These are phyloP conservation scores for Chaetodon trifascialis DNA, from an alignment of 2,113 vertebrate species.

Conservation along the genomic window DNA sequence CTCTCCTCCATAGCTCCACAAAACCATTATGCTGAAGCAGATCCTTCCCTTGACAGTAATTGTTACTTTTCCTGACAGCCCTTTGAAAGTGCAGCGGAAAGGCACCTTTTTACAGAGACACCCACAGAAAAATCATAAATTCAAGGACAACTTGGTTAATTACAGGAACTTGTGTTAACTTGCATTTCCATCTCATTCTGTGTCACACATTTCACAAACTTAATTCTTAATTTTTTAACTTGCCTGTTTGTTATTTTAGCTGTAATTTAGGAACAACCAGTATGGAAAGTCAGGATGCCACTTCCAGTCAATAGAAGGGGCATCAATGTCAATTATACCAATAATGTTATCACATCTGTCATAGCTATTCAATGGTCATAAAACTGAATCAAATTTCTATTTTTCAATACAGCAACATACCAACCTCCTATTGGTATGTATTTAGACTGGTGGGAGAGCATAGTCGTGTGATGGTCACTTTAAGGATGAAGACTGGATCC, in stretches of 20 bases:
- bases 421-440: not conserved
- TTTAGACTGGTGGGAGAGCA: too few relatives aligned
- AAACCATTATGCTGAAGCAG: slow-evolving; percentile 10
- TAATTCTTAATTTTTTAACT: not conserved
- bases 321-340: too few relatives aligned
- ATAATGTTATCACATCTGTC: not conserved
- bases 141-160: not conserved
- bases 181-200: not conserved
- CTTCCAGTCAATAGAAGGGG: not conserved
- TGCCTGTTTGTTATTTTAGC: not conserved
- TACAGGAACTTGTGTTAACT: not conserved
- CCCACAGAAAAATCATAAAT: not conserved
- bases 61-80: slow-evolving; percentile 33
- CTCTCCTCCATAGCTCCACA: slow-evolving; percentile 11
- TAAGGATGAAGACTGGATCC: too few relatives aligned
- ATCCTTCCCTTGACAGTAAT: slow-evolving; percentile 29
- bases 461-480: too few relatives aligned
- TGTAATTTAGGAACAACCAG: not conserved
- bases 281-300: not conserved
- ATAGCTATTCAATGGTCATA: not conserved
- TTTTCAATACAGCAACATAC: not conserved
- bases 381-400: not conserved
- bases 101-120: not conserved
- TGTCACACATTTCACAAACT: not conserved
- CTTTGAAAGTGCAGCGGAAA: slow-evolving; percentile 10